Evolutionary conservation across 2,888 invertebrate species (phyloP).

Genomic region (Cantharis rustica): DNA sequence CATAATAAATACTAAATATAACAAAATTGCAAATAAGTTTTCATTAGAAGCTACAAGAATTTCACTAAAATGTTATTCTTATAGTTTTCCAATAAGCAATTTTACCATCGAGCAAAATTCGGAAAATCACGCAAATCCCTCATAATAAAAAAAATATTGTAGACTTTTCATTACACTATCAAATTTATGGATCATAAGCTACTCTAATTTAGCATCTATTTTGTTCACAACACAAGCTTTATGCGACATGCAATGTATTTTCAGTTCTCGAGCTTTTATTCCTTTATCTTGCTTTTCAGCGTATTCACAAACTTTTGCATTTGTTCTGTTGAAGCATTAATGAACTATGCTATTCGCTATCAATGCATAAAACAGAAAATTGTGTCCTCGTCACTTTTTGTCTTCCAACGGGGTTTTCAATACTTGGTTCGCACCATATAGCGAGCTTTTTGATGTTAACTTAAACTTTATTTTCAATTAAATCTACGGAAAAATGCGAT

Average conservation of each 20-base stretch:
- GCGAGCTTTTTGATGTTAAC: slow-evolving; percentile 27
- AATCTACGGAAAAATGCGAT: neutral
- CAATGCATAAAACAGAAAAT: slow-evolving; percentile 54
- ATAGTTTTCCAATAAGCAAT: neutral
- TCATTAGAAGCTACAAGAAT: slow-evolving; percentile 22
- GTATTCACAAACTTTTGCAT: slow-evolving; percentile 52
- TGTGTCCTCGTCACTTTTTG: slow-evolving; percentile 42
- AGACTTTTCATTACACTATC: neutral
- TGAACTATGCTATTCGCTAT: slow-evolving; percentile 53
- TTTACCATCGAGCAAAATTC: neutral
- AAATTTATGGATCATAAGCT: slow-evolving; percentile 15
- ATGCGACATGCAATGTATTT: slow-evolving; percentile 51
- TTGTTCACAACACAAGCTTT: slow-evolving; percentile 35
- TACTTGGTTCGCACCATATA: slow-evolving; percentile 26
- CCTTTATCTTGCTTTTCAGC: slow-evolving; percentile 58
- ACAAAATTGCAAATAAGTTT: slow-evolving; percentile 28
- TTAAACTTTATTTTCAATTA: slow-evolving; percentile 21
- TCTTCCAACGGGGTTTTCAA: slow-evolving; percentile 37
- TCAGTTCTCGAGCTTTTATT: slow-evolving; percentile 52
- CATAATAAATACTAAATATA: slow-evolving; percentile 37
- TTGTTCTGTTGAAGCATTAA: slow-evolving; percentile 52
- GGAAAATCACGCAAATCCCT: neutral
- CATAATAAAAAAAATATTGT: neutral
- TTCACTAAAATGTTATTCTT: neutral
- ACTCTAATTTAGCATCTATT: slow-evolving; percentile 17